Evolutionary conservation across 2,797 vertebrate genomes (phyloP).

Genomic region (Oreochromis grahami): DNA sequence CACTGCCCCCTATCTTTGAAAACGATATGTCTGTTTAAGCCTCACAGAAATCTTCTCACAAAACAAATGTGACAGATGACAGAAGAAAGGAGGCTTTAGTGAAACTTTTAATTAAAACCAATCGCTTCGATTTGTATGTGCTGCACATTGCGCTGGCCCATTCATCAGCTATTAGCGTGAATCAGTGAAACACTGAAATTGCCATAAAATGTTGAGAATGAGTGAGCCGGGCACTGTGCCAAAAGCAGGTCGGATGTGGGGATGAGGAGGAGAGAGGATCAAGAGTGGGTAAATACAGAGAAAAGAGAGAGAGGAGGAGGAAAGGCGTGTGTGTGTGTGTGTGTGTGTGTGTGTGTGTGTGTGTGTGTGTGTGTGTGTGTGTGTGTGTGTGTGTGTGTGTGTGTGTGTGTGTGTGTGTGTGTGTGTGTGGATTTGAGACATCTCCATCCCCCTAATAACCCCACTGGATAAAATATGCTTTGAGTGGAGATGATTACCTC

Average conservation of each 20-base stretch:
- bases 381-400: not conserved
- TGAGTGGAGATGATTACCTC: constrained; percentile 68
- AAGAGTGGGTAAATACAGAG: constrained; percentile 33
- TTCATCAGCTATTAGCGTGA: constrained; percentile 65
- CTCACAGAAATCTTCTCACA: not conserved
- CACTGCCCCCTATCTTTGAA: constrained; percentile 75
- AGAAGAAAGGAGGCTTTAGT: not conserved
- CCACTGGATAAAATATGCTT: constrained; percentile 63
- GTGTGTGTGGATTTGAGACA: constrained; percentile 48
- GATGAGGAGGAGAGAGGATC: constrained; percentile 40
- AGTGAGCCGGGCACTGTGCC: constrained; percentile 36
- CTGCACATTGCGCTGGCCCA: constrained; percentile 16
- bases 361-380: constrained; percentile 19
- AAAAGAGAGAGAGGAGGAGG: not conserved
- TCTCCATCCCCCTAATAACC: constrained; percentile 64
- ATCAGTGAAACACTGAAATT: constrained; percentile 60
- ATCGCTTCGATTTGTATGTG: constrained; percentile 43
- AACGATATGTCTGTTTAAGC: not conserved
- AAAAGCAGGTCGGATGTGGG: constrained; percentile 30
- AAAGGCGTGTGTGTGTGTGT: not conserved
- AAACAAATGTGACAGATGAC: constrained; percentile 16
- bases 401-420: not conserved
- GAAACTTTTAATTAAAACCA: constrained; percentile 58
- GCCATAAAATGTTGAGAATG: constrained; percentile 39
- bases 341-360: constrained; percentile 23